Conservation (phyloP, 2,113 vertebrate genomes). For the Oplegnathus fasciatus region DNA sequence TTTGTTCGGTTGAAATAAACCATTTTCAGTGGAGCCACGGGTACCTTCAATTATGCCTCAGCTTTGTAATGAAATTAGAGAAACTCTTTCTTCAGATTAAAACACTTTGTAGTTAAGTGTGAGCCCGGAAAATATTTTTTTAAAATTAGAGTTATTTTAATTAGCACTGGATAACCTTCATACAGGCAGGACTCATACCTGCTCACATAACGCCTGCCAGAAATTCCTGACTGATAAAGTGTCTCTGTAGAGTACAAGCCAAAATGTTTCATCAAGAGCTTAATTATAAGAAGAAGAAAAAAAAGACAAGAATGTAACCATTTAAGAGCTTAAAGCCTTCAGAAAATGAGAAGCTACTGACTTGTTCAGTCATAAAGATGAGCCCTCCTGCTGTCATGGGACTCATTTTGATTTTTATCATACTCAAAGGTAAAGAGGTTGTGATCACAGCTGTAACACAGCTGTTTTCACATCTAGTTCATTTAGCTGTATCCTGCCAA, state of each 20-base stretch:
- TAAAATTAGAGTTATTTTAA: constrained; percentile 49
- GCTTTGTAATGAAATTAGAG: constrained; percentile 44
- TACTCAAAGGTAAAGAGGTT: constrained; percentile 45
- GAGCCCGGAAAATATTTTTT: constrained; percentile 26
- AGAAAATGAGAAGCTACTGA: constrained; percentile 55
- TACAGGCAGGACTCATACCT: constrained; percentile 52
- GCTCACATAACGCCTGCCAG: constrained; percentile 55
- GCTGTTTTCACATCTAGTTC: constrained; percentile 46
- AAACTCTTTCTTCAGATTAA: constrained; percentile 39
- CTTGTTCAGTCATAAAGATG: constrained; percentile 54
- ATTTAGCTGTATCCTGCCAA: constrained; percentile 52
- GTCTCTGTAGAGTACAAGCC: constrained; percentile 47
- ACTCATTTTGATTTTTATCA: constrained; percentile 59
- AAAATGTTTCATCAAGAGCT: constrained; percentile 52
- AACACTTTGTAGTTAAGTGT: constrained; percentile 35
- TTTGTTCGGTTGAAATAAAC: constrained; percentile 42
- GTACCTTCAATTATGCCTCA: background rate
- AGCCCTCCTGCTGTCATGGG: constrained; percentile 38
- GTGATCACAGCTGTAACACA: constrained; percentile 49
- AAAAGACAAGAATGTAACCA: constrained; percentile 28
- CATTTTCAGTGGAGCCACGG: constrained; percentile 23
- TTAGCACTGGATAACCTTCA: constrained; percentile 58
- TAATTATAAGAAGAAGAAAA: constrained; percentile 53
- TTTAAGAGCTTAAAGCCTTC: constrained; percentile 33
- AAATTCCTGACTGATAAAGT: constrained; percentile 56